Conservation (phyloP, 2,888 invertebrate species). For the Nomada hirtipes region DNA sequence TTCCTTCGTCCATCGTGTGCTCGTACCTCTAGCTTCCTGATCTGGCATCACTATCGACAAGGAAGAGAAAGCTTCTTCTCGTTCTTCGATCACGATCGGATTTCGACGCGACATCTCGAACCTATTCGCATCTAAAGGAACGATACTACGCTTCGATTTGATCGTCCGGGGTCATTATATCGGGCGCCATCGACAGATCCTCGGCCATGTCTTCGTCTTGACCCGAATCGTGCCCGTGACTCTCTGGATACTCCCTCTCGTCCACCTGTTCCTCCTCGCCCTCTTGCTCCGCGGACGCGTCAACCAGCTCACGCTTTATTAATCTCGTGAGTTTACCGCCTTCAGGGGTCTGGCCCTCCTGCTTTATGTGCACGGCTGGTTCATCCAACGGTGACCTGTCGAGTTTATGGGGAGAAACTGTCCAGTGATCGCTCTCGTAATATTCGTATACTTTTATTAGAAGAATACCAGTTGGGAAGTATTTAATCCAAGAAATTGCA, state of each 20-base stretch:
- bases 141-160: constrained; percentile 83
- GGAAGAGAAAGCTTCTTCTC: constrained; percentile 23
- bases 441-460: background rate
- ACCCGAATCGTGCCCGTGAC: constrained; percentile 81
- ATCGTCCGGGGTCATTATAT: constrained; percentile 82
- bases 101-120: constrained; percentile 52
- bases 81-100: constrained; percentile 34
- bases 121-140: constrained; percentile 51
- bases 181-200: constrained; percentile 83
- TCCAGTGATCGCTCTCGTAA: background rate
- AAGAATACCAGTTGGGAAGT: too few species aligned
- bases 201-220: constrained; percentile 83
- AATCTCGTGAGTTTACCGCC: constrained; percentile 83
- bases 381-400: constrained; percentile 83
- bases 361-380: constrained; percentile 82
- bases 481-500: too few species aligned
- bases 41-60: constrained; percentile 28
- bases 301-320: constrained; percentile 83
- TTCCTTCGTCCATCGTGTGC: background rate
- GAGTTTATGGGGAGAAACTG: constrained; percentile 25
- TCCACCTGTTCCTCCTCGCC: constrained; percentile 78
- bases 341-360: constrained; percentile 81
- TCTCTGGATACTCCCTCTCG: constrained; percentile 81
- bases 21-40: constrained; percentile 18
- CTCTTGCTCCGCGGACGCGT: constrained; percentile 79